Evolutionary conservation across 2,888 invertebrate species (phyloP).

Genomic region (Acleris cristana): DNA sequence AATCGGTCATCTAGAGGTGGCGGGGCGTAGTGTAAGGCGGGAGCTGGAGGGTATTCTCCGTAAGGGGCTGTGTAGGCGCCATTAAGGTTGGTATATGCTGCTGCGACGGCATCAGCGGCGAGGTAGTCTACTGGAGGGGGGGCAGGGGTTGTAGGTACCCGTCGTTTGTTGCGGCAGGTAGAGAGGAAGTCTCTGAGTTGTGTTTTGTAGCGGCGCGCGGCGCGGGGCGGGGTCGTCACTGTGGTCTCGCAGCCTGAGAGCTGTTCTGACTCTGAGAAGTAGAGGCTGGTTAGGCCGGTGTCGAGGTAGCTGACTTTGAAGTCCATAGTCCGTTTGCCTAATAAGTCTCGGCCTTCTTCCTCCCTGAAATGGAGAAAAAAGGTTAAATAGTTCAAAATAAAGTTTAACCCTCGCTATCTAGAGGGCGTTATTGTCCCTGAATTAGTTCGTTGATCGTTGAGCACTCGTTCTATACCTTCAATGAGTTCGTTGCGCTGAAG

Average conservation of each 20-base stretch:
- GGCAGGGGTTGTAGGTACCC: constrained; percentile 82
- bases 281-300: constrained; percentile 94
- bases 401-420: too few species aligned
- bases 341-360: constrained; percentile 98
- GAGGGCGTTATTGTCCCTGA: too few species aligned
- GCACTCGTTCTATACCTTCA: too few species aligned
- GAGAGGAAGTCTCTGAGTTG: constrained; percentile 96
- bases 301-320: constrained; percentile 99
- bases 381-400: too few species aligned
- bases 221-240: constrained; percentile 89
- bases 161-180: constrained; percentile 93
- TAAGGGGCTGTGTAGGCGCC: constrained; percentile 92
- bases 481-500: too few species aligned
- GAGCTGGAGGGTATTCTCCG: constrained; percentile 87
- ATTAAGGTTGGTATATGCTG: constrained; percentile 91
- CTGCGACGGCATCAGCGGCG: constrained; percentile 87
- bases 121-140: constrained; percentile 88
- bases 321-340: constrained; percentile 99
- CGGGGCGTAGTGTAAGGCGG: constrained; percentile 88
- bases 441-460: too few species aligned
- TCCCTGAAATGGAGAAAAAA: constrained; percentile 86
- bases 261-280: constrained; percentile 94
- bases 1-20: constrained; percentile 87
- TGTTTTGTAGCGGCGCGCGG: constrained; percentile 95
- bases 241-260: constrained; percentile 85